A percentile compares a stretch with the other conserved stretches of the same genome.
These are phyloP conservation scores for Xenops minutus DNA, from an alignment of 2,797 vertebrate species.

Conservation along the genomic window DNA sequence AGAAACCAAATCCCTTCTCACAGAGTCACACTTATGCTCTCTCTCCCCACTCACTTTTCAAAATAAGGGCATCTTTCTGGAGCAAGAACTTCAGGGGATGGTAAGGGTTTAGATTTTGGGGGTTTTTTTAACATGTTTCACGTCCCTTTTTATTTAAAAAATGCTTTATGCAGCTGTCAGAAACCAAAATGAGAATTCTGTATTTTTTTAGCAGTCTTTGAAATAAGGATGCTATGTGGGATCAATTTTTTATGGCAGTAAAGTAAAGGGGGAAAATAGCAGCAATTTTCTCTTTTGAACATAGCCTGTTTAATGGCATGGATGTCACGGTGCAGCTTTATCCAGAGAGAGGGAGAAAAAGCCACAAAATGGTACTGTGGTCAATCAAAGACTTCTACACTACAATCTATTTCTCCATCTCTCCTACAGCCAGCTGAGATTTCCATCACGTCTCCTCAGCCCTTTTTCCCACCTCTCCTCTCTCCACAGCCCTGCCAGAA, in stretches of 20 bases:
- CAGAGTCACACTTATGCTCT: neutral
- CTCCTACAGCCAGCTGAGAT: conserved; percentile 39
- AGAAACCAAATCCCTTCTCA: neutral
- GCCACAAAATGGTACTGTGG: conserved; percentile 69
- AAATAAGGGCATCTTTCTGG: conserved; percentile 9
- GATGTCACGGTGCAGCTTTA: conserved; percentile 75
- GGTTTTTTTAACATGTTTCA: neutral
- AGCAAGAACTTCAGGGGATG: conserved; percentile 14
- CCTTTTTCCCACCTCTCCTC: neutral
- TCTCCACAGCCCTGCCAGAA: neutral
- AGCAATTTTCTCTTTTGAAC: conserved; percentile 83
- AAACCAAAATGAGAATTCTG: conserved; percentile 67
- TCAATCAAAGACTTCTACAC: conserved; percentile 70
- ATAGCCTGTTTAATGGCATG: conserved; percentile 79
- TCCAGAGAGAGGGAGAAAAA: conserved; percentile 66
- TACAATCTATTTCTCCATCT: conserved; percentile 43
- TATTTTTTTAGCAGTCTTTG: conserved; percentile 71
- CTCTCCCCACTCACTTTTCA: neutral
- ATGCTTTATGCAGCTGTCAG: conserved; percentile 68
- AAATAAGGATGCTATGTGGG: conserved; percentile 79
- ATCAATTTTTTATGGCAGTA: conserved; percentile 83
- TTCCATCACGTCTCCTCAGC: conserved; percentile 26
- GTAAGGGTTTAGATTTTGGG: neutral
- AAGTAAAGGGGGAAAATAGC: conserved; percentile 81
- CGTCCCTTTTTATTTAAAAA: conserved; percentile 42